Evolutionary conservation across 2,797 vertebrate species (phyloP), one percentile per base, ranked within the genome.

Genomic region (Platyrinchus mystaceus): DNA sequence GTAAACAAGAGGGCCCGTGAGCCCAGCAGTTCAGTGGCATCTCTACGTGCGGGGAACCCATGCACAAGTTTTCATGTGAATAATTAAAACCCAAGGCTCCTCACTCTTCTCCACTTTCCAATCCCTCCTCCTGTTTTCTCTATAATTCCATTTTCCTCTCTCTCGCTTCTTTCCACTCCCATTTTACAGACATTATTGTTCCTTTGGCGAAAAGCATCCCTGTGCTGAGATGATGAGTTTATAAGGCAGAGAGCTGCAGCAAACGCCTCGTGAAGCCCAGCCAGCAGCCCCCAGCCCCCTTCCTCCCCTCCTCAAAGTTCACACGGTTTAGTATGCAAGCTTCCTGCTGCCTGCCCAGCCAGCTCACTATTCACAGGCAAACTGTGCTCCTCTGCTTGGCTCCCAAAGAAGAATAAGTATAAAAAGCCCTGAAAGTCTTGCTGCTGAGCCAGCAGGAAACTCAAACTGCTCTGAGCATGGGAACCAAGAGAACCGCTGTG

Each of bases 401-500:
- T 94, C 79, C 85, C 1, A 0, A 53, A 89, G 86, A 88, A 95
- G 85, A 89, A 92, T 89, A 62, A 90, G 91, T 74, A 93, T 89
- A 88, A 96, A 95, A 91, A 89, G 77, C 82, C 82, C 77, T 90
- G 73, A 86, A 80, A 95, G 74, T 81, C 92, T 89, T 83, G 82
- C 93, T 96, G 95, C 94, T 80, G 92, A 91, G 93, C 89, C 92
- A 92, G 67, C 92, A 95, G 94, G 94, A 94, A 97, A 94, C 62
- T 93, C 94, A 89, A 80, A 81, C 64, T 90, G 90, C 94, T 93
- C 83, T 44, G 84, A 93, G 94, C 87, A 92, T 90, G 88, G 90
- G 95, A 93, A 95, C 84, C 66, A 46, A 78, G 79, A 66, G 76
- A 90, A 82, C 59, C 2, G 16, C 89, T 86, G 73, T 37, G 88